Percentiles rank a stretch among this genome's conserved stretches.
These are phyloP conservation scores for Polydrusus tereticollis DNA, from an alignment of 2,888 invertebrate species.

Conservation along the genomic window DNA sequence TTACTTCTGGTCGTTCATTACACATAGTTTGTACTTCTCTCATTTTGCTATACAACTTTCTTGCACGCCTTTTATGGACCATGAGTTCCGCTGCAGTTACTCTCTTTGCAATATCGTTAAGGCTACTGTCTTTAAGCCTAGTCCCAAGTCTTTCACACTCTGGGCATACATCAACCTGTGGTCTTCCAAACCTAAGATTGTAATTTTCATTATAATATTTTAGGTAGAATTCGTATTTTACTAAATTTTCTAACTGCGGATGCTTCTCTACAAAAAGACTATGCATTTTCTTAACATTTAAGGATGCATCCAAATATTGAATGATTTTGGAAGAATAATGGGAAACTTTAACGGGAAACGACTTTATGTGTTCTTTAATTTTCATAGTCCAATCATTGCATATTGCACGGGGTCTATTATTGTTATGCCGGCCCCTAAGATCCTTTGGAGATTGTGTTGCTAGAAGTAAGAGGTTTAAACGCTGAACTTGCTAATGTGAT, in stretches of 20 bases:
- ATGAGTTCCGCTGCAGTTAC: constrained; percentile 37
- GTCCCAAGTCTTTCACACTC: constrained; percentile 35
- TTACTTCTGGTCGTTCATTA: constrained; percentile 33
- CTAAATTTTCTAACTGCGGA: constrained; percentile 49
- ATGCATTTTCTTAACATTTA: constrained; percentile 54
- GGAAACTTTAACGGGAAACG: constrained; percentile 45
- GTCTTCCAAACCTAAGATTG: constrained; percentile 24
- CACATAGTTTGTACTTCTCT: constrained; percentile 35
- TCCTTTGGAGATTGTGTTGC: constrained; percentile 40
- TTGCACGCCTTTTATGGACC: constrained; percentile 36
- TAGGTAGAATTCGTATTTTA: constrained; percentile 50
- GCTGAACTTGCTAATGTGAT: constrained; percentile 45
- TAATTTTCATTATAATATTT: constrained; percentile 54
- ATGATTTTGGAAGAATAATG: constrained; percentile 51
- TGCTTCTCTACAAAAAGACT: constrained; percentile 49
- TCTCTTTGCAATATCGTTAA: constrained; percentile 42
- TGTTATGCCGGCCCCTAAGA: constrained; percentile 42
- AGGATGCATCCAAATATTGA: constrained; percentile 52
- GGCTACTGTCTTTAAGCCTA: constrained; percentile 20
- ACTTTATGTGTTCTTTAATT: constrained; percentile 46
- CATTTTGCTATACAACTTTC: constrained; percentile 44
- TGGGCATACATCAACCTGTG: constrained; percentile 41
- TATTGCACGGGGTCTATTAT: constrained; percentile 47
- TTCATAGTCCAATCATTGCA: constrained; percentile 42
- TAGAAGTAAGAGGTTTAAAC: constrained; percentile 44